phyloP scores from a whole-genome alignment of 2,113 vertebrate genomes.

The Arenaria interpres region DNA sequence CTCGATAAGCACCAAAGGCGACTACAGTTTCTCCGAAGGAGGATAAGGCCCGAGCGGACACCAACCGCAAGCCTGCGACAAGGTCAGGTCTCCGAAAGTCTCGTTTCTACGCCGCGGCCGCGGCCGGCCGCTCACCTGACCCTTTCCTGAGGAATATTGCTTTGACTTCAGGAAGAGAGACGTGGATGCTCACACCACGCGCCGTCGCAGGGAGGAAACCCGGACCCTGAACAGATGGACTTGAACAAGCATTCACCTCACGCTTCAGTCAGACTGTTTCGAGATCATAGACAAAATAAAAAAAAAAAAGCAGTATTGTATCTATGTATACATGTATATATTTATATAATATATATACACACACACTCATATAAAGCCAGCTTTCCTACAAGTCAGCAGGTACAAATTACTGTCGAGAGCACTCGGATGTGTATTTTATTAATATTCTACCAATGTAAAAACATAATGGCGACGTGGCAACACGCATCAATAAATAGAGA shows the following conservation, averaged over 20 bases:
- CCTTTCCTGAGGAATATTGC: conserved; percentile 75
- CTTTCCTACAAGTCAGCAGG: conserved; percentile 76
- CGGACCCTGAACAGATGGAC: conserved; percentile 25
- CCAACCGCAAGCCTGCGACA: conserved; percentile 45
- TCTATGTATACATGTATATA: conserved; percentile 81
- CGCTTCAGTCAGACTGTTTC: conserved; percentile 57
- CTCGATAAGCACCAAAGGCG: conserved; percentile 73
- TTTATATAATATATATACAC: conserved; percentile 79
- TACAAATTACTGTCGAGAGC: conserved; percentile 68
- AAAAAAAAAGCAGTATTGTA: conserved; percentile 75
- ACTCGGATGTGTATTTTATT: conserved; percentile 69
- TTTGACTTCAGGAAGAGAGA: conserved; percentile 73
- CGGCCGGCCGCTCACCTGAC: background rate
- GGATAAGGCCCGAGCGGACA: conserved; percentile 70
- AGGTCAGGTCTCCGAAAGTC: conserved; percentile 30
- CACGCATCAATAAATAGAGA: conserved; percentile 79
- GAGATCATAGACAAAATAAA: conserved; percentile 62
- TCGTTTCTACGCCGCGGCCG: background rate
- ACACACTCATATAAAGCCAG: conserved; percentile 65
- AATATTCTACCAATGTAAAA: conserved; percentile 69
- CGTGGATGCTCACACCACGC: conserved; percentile 31
- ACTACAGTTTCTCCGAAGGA: conserved; percentile 68
- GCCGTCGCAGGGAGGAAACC: conserved; percentile 26
- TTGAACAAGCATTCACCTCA: conserved; percentile 58
- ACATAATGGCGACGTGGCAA: conserved; percentile 64